A percentile compares a stretch with the other conserved stretches of the same genome.
Conservation (phyloP, 2,797 vertebrate species). For the Tauraco hartlaubi region DNA sequence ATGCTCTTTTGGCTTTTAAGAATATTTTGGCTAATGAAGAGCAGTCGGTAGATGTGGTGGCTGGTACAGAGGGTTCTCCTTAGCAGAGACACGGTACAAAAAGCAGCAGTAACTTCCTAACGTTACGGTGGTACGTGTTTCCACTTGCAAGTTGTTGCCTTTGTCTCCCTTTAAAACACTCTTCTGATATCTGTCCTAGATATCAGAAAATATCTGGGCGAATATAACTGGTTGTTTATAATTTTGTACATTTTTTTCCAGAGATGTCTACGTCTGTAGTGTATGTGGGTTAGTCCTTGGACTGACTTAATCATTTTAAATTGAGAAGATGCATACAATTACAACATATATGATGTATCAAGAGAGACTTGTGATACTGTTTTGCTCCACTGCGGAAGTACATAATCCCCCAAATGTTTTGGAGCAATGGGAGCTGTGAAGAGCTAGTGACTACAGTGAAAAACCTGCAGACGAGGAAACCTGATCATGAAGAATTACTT, state of each 20-base stretch:
- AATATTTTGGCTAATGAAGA: slow-evolving; percentile 60
- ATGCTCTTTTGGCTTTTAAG: not conserved
- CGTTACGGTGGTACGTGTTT: not conserved
- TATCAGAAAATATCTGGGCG: not conserved
- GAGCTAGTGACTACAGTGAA: not conserved
- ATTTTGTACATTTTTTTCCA: not conserved
- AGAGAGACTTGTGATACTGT: not conserved
- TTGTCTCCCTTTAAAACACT: not conserved
- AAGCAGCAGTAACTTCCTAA: not conserved
- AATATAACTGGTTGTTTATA: not conserved
- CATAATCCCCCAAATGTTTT: not conserved
- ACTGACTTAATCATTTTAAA: not conserved
- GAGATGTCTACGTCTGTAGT: not conserved
- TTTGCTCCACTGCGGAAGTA: not conserved
- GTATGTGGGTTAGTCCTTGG: not conserved
- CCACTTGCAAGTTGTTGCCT: not conserved
- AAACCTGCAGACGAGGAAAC: not conserved
- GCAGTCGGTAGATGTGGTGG: slow-evolving; percentile 50
- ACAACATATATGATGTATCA: not conserved
- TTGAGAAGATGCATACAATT: not conserved
- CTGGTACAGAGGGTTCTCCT: not conserved
- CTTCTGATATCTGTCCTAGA: not conserved
- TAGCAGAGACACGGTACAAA: not conserved
- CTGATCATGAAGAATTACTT: not conserved
- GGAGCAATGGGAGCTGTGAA: not conserved